Percentiles rank a stretch among this genome's conserved stretches.
These are phyloP conservation scores for Paracyclopina nana DNA, from an alignment of 1,140 invertebrate genomes.

Conservation along the genomic window DNA sequence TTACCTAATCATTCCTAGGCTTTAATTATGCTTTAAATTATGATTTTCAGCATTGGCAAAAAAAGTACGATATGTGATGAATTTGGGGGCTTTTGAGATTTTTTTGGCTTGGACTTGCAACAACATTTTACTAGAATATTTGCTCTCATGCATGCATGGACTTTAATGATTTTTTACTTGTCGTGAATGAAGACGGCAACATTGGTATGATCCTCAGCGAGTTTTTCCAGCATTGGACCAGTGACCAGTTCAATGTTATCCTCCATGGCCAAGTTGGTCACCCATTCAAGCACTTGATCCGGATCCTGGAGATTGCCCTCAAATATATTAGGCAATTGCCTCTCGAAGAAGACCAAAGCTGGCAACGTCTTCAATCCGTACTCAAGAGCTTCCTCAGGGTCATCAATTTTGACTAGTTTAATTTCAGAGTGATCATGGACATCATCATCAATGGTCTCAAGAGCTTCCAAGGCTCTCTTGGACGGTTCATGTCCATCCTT, in stretches of 20 bases:
- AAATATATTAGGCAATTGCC: conserved; percentile 68
- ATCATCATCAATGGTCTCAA: conserved; percentile 13
- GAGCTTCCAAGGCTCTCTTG: background rate
- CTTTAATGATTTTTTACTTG: too few relatives aligned
- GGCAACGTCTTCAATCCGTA: conserved; percentile 72
- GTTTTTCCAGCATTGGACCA: conserved; percentile 60
- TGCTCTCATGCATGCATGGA: too few relatives aligned
- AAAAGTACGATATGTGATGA: too few relatives aligned
- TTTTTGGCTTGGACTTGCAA: too few relatives aligned
- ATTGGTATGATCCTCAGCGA: conserved; percentile 74
- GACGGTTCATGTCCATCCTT: conserved; percentile 3
- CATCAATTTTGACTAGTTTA: conserved; percentile 39
- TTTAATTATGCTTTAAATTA: too few relatives aligned
- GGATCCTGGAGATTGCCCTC: conserved; percentile 62
- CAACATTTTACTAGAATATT: too few relatives aligned
- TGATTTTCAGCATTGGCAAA: too few relatives aligned
- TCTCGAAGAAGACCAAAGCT: conserved; percentile 67
- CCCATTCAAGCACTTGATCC: conserved; percentile 69
- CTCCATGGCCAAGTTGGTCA: conserved; percentile 64
- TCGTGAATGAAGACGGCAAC: conserved; percentile 81
- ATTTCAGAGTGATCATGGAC: conserved; percentile 28
- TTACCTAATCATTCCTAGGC: too few relatives aligned
- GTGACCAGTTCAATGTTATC: conserved; percentile 84
- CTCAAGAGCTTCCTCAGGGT: conserved; percentile 64
- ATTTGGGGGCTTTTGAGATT: too few relatives aligned